Percentiles rank a stretch among this genome's conserved stretches.
phyloP scores from a whole-genome alignment of 2,113 vertebrate genomes.

The Protobothrops mucrosquamatus region DNA sequence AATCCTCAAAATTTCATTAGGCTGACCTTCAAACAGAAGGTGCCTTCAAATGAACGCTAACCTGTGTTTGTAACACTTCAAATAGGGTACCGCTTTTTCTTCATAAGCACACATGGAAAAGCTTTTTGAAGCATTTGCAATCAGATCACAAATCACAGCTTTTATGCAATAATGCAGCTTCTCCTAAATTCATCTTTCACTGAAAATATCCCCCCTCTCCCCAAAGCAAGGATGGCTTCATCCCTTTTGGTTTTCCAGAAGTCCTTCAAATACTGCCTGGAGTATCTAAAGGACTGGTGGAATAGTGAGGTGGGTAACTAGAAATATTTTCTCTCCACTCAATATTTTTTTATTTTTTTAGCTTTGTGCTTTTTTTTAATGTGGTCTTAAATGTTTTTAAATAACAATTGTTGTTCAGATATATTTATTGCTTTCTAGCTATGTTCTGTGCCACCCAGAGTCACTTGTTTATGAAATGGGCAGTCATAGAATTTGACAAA shows the following conservation, averaged over 20 bases:
- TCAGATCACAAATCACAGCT: neutral
- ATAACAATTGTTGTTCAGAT: neutral
- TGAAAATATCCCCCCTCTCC: neutral
- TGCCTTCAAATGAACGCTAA: neutral
- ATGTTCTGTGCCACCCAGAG: neutral
- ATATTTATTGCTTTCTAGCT: neutral
- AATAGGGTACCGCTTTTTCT: neutral
- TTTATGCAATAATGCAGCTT: neutral
- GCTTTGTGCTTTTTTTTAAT: neutral
- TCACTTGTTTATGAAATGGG: neutral
- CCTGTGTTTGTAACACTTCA: neutral
- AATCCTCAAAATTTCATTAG: neutral
- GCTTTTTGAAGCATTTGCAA: neutral
- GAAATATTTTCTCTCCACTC: neutral
- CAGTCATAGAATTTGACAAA: neutral
- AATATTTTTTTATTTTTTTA: neutral
- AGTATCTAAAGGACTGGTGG: neutral
- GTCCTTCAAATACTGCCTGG: neutral
- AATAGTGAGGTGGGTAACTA: neutral
- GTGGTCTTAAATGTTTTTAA: neutral
- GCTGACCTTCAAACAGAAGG: neutral
- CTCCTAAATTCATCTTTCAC: neutral
- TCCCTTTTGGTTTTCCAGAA: neutral
- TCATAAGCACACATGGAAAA: neutral
- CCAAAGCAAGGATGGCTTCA: neutral